These are phyloP conservation scores for Thyatira batis DNA, from an alignment of 2,888 invertebrate genomes.

Conservation along the genomic window DNA sequence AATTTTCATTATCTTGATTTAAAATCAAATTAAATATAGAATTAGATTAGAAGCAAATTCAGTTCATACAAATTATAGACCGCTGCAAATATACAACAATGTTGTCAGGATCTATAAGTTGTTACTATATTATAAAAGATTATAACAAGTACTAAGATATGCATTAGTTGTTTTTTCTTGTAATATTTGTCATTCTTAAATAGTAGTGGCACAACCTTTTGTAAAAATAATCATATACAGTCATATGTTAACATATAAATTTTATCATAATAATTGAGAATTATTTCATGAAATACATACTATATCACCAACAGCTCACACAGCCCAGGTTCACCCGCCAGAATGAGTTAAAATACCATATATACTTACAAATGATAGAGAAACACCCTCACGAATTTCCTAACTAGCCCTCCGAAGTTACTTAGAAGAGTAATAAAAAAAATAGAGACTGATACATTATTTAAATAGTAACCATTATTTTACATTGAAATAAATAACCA, in stretches of 20 bases:
- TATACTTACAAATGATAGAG: conserved; percentile 74
- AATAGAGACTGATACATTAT: conserved; percentile 10
- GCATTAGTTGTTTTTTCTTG: background rate
- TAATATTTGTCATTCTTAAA: background rate
- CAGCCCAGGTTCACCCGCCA: conserved; percentile 60
- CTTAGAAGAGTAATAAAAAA: conserved; percentile 33
- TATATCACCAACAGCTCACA: conserved; percentile 74
- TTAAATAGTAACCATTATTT: conserved; percentile 4
- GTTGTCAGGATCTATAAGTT: background rate
- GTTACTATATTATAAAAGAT: background rate
- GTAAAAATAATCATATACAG: conserved; percentile 16
- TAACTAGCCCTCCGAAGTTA: conserved; percentile 35
- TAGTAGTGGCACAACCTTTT: background rate
- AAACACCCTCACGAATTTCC: conserved; percentile 63
- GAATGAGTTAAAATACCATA: conserved; percentile 49
- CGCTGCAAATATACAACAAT: background rate
- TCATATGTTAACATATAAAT: conserved; percentile 37
- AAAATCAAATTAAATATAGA: background rate
- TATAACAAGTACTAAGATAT: background rate
- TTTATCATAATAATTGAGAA: conserved; percentile 48
- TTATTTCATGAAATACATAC: conserved; percentile 75
- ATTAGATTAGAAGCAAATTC: background rate
- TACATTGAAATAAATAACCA: background rate
- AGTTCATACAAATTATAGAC: background rate
- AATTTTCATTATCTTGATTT: background rate